Evolutionary conservation across 2,888 invertebrate species (phyloP), one percentile per base, ranked within the genome.

Genomic region (Papilio demoleus): DNA sequence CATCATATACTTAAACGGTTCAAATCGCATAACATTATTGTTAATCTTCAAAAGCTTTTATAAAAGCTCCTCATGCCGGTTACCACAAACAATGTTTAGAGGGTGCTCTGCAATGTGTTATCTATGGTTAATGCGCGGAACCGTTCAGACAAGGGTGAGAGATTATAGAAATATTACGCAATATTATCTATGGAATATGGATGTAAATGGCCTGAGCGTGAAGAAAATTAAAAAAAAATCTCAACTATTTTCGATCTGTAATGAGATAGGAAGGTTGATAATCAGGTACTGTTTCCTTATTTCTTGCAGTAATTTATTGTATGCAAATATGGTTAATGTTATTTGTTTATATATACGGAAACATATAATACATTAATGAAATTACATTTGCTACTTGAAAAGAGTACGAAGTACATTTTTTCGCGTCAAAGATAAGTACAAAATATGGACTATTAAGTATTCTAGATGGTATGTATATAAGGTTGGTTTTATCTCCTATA

Each of bases 121-220:
- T 59, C 60, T 50, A 68, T 53, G 34, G 45, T 63, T 68, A 64
- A 68, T 59, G 64, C 17, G 61, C 67, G 60, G 59, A 53, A 68
- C 58, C 40, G 50, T 59, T 53, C 42, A 59, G 45, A 53, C 60
- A 50, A 24, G 53, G 65, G 31, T 45, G 34, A n/a, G n/a, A n/a
- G n/a, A 19, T 31, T 19, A 64, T 64, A 64, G 63, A 47, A 36
- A 17, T 64, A 45, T 47, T 47, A 63, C 27, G 11, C 9, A 22
- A 58, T 24, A 11, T 34, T 31, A 9, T 42, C 38, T 9, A 60
- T 66, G 58, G 59, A 59, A 24, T 60, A 50, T 45, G 17, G 19
- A 65, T 45, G 22, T 64, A 24, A 40, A 19, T 42, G 40, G 19
- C 19, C 14, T 19, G 12, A n/a, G 17, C 4, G 11, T 14, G 24